These are phyloP conservation scores for Anguilla pacifica DNA, from an alignment of 2,797 vertebrate genomes.

Conservation along the genomic window DNA sequence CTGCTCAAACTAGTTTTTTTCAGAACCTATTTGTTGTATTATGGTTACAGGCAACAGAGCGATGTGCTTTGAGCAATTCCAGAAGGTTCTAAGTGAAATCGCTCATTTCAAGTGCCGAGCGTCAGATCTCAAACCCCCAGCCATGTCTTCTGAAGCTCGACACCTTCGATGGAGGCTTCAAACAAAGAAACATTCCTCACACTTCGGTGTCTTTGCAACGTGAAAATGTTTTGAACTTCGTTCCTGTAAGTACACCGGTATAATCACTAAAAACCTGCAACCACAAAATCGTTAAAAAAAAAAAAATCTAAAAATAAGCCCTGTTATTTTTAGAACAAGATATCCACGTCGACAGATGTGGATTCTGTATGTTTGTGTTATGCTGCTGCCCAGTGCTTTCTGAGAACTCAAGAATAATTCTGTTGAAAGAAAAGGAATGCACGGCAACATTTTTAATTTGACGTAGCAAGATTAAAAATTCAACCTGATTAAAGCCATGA, in stretches of 20 bases:
- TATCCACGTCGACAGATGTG: neutral
- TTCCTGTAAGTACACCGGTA: neutral
- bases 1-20: neutral
- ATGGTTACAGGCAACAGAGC: neutral
- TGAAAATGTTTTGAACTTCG: neutral
- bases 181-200: neutral
- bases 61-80: neutral
- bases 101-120: neutral
- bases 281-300: neutral
- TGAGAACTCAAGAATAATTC: constrained; percentile 6
- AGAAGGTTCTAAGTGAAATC: neutral
- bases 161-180: neutral
- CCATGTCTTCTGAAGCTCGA: neutral
- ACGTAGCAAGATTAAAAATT: constrained; percentile 6
- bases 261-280: neutral
- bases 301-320: neutral
- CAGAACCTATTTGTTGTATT: neutral
- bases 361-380: neutral
- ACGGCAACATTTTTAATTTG: constrained; percentile 17
- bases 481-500: neutral
- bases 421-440: constrained; percentile 8
- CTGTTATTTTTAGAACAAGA: neutral
- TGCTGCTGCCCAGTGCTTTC: neutral
- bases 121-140: neutral
- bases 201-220: neutral